Base-by-base conservation (phyloP, 2,797 vertebrate species). In the Epinephelus coioides region DNA sequence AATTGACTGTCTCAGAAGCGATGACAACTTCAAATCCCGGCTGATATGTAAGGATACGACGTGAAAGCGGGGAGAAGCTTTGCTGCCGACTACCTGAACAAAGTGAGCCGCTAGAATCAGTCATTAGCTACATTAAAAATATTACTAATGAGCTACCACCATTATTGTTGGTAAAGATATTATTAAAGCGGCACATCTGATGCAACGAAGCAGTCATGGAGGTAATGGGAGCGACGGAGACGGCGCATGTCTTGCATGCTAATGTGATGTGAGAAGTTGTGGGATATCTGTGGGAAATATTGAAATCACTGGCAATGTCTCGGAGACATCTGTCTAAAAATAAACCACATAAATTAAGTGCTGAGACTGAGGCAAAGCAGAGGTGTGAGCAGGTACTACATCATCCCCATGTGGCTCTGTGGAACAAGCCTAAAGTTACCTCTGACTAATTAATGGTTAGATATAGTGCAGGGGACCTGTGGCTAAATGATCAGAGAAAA, bases 381-480 rank as follows among this genome's bases (percentile, higher is more conserved):
- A 88, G 64, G 83, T 81, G 81, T 59, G 81, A 82, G 77, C 57
- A 85, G 84, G 70, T 85, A 73, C 70, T 61, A 53, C 56, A 78
- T 81, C 86, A 87, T 80, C 18, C 25, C 71, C 70, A n/a, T 61
- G 53, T 73, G 67, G 57, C 64, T 73, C 68, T 13, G 57, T n/a
- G 69, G 84, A 83, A 84, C 17, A 53, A 76, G 80, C 80, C 86
- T 68, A 25, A 81, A 90, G 82, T 91, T 81, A 63, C 78, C 74
- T 77, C 55, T 76, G 85, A 82, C 79, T 91, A 89, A 93, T 93
- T 88, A 88, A 88, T 88, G 69, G 64, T 9, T 47, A 40, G 66
- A 70, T 81, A 34, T 61, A 68, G 56, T 51, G 75, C 66, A 61
- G 51, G 8, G 73, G 57, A 88, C 82, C 85, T 79, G 66, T 68